Evolutionary conservation across 2,888 invertebrate species (phyloP).

Genomic region (Cyaniris semiargus): DNA sequence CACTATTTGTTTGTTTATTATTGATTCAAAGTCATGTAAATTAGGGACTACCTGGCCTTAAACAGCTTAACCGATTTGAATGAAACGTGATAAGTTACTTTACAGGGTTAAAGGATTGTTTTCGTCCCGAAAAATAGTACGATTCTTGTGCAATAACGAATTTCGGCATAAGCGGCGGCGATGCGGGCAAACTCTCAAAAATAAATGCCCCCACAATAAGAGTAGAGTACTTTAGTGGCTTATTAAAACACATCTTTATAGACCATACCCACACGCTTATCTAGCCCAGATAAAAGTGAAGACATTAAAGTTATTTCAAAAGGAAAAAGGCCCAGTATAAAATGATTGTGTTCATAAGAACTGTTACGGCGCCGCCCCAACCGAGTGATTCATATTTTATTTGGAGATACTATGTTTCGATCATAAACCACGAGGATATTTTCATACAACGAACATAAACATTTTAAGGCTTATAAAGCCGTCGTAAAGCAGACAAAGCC

Average conservation of each 20-base stretch:
- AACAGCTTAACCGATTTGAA: too few species aligned
- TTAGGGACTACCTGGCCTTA: too few species aligned
- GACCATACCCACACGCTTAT: neutral
- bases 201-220: neutral
- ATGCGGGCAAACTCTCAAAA: neutral
- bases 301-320: neutral
- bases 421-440: slow-evolving; percentile 35
- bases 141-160: too few species aligned
- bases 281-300: neutral
- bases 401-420: slow-evolving; percentile 35
- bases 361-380: neutral
- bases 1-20: too few species aligned
- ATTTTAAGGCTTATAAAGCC: slow-evolving; percentile 36
- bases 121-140: too few species aligned
- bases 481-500: slow-evolving; percentile 37
- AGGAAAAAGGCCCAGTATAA: neutral
- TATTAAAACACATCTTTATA: neutral
- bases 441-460: slow-evolving; percentile 38
- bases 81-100: too few species aligned
- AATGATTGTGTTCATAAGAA: slow-evolving; percentile 12
- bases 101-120: too few species aligned
- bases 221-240: neutral
- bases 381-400: slow-evolving; percentile 26
- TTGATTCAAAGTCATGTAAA: too few species aligned
- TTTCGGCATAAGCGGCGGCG: too few species aligned